Evolutionary conservation across 2,888 invertebrate genomes (phyloP).

Genomic region (Perithous albicinctus): DNA sequence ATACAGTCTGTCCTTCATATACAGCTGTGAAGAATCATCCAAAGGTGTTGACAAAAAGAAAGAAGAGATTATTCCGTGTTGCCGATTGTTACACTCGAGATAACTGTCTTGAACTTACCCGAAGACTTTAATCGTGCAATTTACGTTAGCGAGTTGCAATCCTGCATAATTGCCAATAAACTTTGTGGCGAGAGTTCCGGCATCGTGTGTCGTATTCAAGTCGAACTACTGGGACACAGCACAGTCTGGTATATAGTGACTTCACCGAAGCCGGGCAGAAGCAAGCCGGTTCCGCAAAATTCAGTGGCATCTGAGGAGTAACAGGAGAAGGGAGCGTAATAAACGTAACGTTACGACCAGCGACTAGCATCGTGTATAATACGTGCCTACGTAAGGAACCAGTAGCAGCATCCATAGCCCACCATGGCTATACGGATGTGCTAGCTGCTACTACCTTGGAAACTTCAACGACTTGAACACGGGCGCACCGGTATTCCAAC

Average conservation of each 20-base stretch:
- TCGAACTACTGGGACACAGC: constrained; percentile 28
- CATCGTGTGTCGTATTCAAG: constrained; percentile 5
- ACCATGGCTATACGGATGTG: too few relatives aligned
- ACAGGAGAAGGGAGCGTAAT: constrained; percentile 50
- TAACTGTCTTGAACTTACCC: constrained; percentile 46
- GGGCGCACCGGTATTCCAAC: constrained; percentile 17
- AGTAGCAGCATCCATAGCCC: constrained; percentile 21
- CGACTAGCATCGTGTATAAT: constrained; percentile 27
- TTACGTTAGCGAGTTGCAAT: constrained; percentile 53
- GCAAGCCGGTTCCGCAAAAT: constrained; percentile 70
- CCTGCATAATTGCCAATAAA: constrained; percentile 64
- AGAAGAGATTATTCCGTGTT: background rate
- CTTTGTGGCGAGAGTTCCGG: constrained; percentile 47
- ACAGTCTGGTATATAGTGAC: constrained; percentile 1
- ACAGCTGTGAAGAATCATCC: too few relatives aligned
- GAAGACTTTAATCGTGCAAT: constrained; percentile 55
- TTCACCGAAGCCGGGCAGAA: background rate
- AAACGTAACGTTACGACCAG: constrained; percentile 67
- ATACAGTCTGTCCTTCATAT: background rate
- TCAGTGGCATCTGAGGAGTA: constrained; percentile 65
- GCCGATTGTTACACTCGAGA: background rate
- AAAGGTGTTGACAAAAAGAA: too few relatives aligned
- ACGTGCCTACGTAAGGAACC: constrained; percentile 40
- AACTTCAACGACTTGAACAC: constrained; percentile 34
- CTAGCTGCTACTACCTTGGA: constrained; percentile 26